These are phyloP conservation scores for Crotalus horridus DNA, from an alignment of 2,113 vertebrate genomes.

Conservation along the genomic window DNA sequence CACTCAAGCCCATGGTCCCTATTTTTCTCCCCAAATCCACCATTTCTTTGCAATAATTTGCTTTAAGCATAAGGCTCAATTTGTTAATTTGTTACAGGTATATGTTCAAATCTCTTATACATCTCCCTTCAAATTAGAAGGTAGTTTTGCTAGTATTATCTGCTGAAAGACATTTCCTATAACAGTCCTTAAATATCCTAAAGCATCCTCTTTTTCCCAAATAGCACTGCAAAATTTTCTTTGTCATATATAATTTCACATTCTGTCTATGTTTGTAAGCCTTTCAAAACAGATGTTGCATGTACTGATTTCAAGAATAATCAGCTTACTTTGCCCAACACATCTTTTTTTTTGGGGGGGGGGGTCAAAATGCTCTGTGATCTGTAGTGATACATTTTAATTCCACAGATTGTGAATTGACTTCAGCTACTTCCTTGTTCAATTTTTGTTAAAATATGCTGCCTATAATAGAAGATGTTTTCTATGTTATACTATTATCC, in stretches of 20 bases:
- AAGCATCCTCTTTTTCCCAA: not conserved
- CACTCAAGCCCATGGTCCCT: not conserved
- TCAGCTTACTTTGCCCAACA: not conserved
- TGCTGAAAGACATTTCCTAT: not conserved
- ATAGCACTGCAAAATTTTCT: not conserved
- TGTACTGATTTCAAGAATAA: conserved; percentile 3
- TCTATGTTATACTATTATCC: conserved; percentile 21
- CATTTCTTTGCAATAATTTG: not conserved
- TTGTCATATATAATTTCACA: not conserved
- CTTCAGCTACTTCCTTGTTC: not conserved
- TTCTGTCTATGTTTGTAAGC: not conserved
- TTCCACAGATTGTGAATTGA: not conserved
- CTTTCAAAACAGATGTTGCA: not conserved
- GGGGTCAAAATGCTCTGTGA: conserved; percentile 16
- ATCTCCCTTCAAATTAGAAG: not conserved
- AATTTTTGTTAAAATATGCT: not conserved
- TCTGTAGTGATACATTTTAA: conserved; percentile 13
- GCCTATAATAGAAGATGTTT: conserved; percentile 2
- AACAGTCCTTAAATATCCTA: not conserved
- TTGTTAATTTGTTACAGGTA: not conserved
- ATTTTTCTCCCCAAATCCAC: not conserved
- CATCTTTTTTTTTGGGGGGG: not conserved
- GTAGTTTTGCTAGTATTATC: not conserved
- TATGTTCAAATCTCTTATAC: not conserved
- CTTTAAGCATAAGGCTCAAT: not conserved